A percentile compares a stretch with the other conserved stretches of the same genome.
Conservation (phyloP, 2,797 vertebrate species). For the Peromyscus melanophrys region DNA sequence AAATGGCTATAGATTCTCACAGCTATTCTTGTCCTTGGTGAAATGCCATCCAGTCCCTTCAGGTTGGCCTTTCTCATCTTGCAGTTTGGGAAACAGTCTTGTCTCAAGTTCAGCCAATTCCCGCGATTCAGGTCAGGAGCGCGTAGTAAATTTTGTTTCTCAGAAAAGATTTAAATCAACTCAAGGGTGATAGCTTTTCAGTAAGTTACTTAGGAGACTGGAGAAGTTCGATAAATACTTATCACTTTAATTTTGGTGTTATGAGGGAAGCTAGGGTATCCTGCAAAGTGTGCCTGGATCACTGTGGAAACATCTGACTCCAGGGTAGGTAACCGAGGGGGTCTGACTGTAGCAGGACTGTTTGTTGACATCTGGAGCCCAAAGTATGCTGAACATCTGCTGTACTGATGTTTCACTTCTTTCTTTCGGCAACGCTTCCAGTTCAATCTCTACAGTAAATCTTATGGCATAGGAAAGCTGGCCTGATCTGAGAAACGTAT, state of each 20-base stretch:
- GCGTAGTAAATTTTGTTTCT: slow-evolving; percentile 78
- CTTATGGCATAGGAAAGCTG: slow-evolving; percentile 72
- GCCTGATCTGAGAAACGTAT: slow-evolving; percentile 52
- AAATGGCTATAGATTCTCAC: slow-evolving; percentile 62
- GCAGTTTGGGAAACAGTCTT: slow-evolving; percentile 74
- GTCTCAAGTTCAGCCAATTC: slow-evolving; percentile 78
- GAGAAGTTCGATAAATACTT: slow-evolving; percentile 64
- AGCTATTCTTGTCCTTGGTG: slow-evolving; percentile 49
- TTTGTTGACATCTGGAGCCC: slow-evolving; percentile 81
- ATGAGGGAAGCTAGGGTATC: slow-evolving; percentile 51
- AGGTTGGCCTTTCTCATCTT: slow-evolving; percentile 62
- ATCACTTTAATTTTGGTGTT: slow-evolving; percentile 70
- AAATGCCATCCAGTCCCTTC: slow-evolving; percentile 64
- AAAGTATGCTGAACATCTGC: slow-evolving; percentile 81
- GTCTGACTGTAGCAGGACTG: slow-evolving; percentile 31
- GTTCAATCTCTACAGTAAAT: slow-evolving; percentile 74
- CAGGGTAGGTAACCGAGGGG: slow-evolving; percentile 54
- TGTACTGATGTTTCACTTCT: slow-evolving; percentile 79
- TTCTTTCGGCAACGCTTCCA: slow-evolving; percentile 73
- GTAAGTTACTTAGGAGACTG: slow-evolving; percentile 67
- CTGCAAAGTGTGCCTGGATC: slow-evolving; percentile 51
- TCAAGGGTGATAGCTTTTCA: slow-evolving; percentile 75
- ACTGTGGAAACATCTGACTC: slow-evolving; percentile 54
- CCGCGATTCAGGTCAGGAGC: slow-evolving; percentile 42
- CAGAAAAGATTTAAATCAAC: slow-evolving; percentile 79